Conservation (phyloP, 2,113 vertebrate species). For the Grammomys surdaster region DNA sequence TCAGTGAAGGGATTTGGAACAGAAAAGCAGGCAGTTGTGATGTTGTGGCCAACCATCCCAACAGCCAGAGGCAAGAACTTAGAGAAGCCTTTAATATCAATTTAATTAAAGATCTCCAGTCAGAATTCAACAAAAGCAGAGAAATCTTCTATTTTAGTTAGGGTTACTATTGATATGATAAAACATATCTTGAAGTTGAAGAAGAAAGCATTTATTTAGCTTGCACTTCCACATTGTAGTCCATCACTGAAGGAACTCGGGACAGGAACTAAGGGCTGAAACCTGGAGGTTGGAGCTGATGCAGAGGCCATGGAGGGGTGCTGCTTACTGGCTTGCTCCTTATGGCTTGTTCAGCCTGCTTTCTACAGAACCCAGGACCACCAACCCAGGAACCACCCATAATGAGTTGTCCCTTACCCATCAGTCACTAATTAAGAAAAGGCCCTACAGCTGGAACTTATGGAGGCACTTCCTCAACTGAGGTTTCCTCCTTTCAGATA, state of each 20-base stretch:
- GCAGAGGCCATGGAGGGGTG: not conserved
- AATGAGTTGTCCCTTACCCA: not conserved
- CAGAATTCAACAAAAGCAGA: conserved; percentile 90
- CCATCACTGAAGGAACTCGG: not conserved
- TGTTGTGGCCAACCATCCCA: not conserved
- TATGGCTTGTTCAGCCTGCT: not conserved
- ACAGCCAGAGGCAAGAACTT: not conserved
- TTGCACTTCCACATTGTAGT: not conserved
- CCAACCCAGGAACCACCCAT: not conserved
- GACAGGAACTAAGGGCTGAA: not conserved
- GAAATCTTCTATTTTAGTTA: conserved; percentile 71
- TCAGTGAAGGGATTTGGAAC: not conserved
- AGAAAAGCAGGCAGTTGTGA: not conserved
- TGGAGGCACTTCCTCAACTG: not conserved
- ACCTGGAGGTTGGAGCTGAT: not conserved
- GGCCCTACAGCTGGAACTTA: not conserved
- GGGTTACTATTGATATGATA: not conserved
- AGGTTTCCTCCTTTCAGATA: not conserved
- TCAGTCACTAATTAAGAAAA: not conserved
- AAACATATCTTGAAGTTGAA: not conserved
- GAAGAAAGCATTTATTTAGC: not conserved
- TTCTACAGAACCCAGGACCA: not conserved
- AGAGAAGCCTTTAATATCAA: conserved; percentile 44
- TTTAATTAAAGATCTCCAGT: conserved; percentile 91
- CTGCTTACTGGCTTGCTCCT: not conserved